A percentile compares a stretch with the other conserved stretches of the same genome.
Evolutionary conservation across 2,113 vertebrate genomes (phyloP).

Genomic region (Ivindomyrus marchei): DNA sequence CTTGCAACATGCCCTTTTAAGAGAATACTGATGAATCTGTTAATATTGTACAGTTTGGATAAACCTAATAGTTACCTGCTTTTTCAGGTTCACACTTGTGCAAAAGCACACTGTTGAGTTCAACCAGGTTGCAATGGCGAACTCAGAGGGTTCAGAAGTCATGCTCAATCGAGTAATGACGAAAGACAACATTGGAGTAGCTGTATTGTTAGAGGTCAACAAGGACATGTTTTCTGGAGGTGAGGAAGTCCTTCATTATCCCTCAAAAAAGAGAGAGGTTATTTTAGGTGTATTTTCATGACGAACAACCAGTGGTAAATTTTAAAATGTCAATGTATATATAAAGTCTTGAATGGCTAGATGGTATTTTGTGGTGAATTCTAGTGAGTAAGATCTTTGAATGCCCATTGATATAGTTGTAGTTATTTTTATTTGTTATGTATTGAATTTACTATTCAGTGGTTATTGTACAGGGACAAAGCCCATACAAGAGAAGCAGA

Average conservation of each 20-base stretch:
- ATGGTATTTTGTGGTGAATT: not conserved
- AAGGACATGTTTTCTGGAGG: constrained; percentile 81
- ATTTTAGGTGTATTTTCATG: not conserved
- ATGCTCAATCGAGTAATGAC: constrained; percentile 99
- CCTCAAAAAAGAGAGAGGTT: not conserved
- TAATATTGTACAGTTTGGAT: not conserved
- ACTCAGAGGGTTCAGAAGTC: constrained; percentile 95
- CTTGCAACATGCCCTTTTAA: not conserved
- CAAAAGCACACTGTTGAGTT: constrained; percentile 98
- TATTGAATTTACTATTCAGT: not conserved
- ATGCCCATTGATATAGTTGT: not conserved
- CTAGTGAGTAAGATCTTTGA: not conserved
- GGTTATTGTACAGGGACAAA: constrained; percentile 67
- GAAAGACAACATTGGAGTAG: constrained; percentile 97
- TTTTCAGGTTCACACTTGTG: constrained; percentile 80
- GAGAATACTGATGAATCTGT: not conserved
- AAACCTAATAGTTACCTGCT: not conserved
- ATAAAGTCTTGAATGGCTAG: not conserved
- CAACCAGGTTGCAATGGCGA: constrained; percentile 98
- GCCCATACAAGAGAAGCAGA: constrained; percentile 75
- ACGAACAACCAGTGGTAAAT: not conserved
- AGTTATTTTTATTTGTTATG: not conserved
- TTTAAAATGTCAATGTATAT: not conserved
- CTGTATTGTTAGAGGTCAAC: constrained; percentile 87
- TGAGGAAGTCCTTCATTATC: constrained; percentile 46